Evolutionary conservation across 2,888 invertebrate genomes (phyloP).

Genomic region (Idaea biselata): DNA sequence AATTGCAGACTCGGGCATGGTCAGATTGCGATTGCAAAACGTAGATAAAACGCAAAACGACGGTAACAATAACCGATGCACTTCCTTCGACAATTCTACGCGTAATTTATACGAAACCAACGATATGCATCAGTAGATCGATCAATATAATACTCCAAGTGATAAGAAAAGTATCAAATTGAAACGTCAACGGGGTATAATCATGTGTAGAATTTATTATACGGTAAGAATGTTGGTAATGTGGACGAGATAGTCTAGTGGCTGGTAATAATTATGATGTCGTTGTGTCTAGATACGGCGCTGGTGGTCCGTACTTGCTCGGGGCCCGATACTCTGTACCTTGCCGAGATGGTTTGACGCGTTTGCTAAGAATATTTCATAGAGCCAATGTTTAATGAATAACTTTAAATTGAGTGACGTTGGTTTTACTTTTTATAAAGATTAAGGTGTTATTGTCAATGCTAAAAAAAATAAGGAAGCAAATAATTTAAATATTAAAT

Average conservation of each 20-base stretch:
- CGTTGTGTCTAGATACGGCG: conserved; percentile 38
- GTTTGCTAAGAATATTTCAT: conserved; percentile 22
- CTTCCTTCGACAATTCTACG: conserved; percentile 72
- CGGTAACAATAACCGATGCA: conserved; percentile 76
- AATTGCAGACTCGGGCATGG: conserved; percentile 57
- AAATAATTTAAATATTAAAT: no score
- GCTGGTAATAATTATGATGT: conserved; percentile 44
- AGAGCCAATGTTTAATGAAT: conserved; percentile 24
- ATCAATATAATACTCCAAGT: conserved; percentile 69
- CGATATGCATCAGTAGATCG: conserved; percentile 65
- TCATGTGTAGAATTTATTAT: conserved; percentile 51
- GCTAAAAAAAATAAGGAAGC: no score
- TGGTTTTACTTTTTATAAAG: neutral
- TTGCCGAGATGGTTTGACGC: conserved; percentile 17
- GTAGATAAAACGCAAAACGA: conserved; percentile 64
- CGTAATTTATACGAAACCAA: conserved; percentile 66
- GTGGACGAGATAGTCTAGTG: conserved; percentile 33
- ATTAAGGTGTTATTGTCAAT: no score
- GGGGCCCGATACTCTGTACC: conserved; percentile 31
- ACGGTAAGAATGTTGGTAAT: conserved; percentile 32
- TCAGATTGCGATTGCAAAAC: conserved; percentile 52
- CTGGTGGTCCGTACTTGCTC: conserved; percentile 42
- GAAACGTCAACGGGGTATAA: conserved; percentile 65
- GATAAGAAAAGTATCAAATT: conserved; percentile 71
- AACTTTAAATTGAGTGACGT: conserved; percentile 13